These are phyloP conservation scores for Odocoileus virginianus DNA, from an alignment of 2,113 vertebrate genomes.

Conservation along the genomic window DNA sequence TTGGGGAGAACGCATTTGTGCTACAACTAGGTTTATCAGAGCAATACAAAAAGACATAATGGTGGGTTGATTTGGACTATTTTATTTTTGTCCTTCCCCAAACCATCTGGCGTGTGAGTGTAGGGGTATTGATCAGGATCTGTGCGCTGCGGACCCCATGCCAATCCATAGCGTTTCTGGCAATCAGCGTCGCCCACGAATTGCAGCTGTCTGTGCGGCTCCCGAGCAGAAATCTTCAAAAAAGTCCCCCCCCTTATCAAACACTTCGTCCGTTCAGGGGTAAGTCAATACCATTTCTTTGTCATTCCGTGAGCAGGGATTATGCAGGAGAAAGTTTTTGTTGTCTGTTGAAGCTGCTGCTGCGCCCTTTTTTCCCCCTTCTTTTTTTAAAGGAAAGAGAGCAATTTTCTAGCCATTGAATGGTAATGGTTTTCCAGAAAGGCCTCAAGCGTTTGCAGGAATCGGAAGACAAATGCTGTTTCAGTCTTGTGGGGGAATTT, in stretches of 20 bases:
- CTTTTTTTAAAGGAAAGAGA: slow-evolving; percentile 64
- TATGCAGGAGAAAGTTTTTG: slow-evolving; percentile 72
- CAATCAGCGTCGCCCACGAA: slow-evolving; percentile 78
- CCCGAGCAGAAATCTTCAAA: slow-evolving; percentile 73
- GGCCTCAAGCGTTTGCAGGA: slow-evolving; percentile 71
- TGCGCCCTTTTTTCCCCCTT: not conserved
- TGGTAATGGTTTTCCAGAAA: slow-evolving; percentile 69
- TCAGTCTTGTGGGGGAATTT: slow-evolving; percentile 69
- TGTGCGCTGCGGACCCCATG: slow-evolving; percentile 88
- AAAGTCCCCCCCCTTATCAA: slow-evolving; percentile 74
- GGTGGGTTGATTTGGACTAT: slow-evolving; percentile 68
- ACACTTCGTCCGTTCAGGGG: slow-evolving; percentile 72
- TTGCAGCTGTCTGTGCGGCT: slow-evolving; percentile 83
- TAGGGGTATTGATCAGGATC: slow-evolving; percentile 87
- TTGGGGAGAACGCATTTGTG: not conserved
- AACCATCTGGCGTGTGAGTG: slow-evolving; percentile 86
- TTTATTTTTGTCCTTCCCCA: slow-evolving; percentile 77
- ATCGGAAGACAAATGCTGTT: slow-evolving; percentile 62
- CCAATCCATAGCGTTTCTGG: slow-evolving; percentile 86
- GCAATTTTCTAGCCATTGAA: slow-evolving; percentile 72
- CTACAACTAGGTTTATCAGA: slow-evolving; percentile 37
- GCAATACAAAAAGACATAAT: slow-evolving; percentile 61
- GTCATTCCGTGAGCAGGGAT: slow-evolving; percentile 53
- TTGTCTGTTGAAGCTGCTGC: slow-evolving; percentile 45
- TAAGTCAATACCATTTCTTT: slow-evolving; percentile 80